Evolutionary conservation across 2,113 vertebrate genomes (phyloP).

Genomic region (Seriola quinqueradiata): DNA sequence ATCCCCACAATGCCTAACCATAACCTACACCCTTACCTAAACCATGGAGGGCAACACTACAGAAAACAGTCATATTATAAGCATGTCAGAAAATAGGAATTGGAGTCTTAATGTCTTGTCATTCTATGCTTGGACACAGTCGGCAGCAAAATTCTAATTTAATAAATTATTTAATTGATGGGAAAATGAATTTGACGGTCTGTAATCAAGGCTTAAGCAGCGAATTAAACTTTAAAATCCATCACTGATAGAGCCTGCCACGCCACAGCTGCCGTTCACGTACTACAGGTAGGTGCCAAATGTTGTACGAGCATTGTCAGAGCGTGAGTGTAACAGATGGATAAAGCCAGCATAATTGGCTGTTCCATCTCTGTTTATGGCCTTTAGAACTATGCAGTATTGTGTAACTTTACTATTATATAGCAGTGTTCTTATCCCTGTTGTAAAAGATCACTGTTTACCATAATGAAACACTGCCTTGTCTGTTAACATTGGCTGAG

Average conservation of each 20-base stretch:
- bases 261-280: background rate
- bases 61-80: too few species aligned
- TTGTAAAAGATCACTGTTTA: background rate
- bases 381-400: background rate
- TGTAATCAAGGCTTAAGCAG: background rate
- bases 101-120: background rate
- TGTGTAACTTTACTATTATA: background rate
- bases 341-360: background rate
- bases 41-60: too few species aligned
- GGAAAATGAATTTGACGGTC: background rate
- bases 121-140: background rate
- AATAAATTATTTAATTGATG: background rate
- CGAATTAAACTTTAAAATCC: background rate
- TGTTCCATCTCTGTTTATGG: background rate
- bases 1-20: too few species aligned
- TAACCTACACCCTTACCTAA: too few species aligned
- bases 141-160: background rate
- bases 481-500: background rate
- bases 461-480: slow-evolving; percentile 5
- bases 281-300: background rate
- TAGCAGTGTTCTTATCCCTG: background rate
- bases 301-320: background rate
- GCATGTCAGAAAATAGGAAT: background rate
- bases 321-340: background rate
- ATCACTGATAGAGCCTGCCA: background rate